Evolutionary conservation across 2,113 vertebrate species (phyloP).

Genomic region (Varanus salvator): DNA sequence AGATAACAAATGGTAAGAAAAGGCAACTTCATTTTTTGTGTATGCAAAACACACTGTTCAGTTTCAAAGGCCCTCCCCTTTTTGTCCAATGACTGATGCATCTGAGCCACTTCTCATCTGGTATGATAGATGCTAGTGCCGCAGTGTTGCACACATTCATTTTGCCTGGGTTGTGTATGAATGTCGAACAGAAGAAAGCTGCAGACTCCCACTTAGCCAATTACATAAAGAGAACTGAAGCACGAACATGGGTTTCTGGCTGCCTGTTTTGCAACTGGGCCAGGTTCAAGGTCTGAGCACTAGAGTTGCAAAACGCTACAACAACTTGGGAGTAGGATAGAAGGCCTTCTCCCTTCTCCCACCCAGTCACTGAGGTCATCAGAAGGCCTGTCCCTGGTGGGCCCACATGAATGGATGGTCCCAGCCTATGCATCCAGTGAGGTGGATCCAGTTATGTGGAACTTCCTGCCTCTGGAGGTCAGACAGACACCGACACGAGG

Average conservation of each 20-base stretch:
- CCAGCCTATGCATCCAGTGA: too few relatives aligned
- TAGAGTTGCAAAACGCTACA: too few relatives aligned
- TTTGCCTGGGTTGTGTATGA: conserved; percentile 36
- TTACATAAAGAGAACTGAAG: conserved; percentile 31
- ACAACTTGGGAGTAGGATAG: too few relatives aligned
- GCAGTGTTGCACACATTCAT: conserved; percentile 23
- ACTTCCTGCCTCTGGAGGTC: too few relatives aligned
- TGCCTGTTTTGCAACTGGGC: not conserved
- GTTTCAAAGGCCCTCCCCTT: conserved; percentile 38
- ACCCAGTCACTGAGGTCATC: too few relatives aligned
- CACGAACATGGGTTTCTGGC: not conserved
- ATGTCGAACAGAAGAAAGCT: conserved; percentile 49
- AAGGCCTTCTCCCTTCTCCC: too few relatives aligned
- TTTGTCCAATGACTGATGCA: conserved; percentile 42
- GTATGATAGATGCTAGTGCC: not conserved
- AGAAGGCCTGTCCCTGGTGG: too few relatives aligned
- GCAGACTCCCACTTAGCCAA: not conserved
- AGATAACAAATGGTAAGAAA: conserved; percentile 45
- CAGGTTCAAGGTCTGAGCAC: too few relatives aligned
- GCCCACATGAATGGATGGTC: too few relatives aligned
- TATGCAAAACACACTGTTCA: conserved; percentile 1
- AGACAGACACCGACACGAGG: too few relatives aligned
- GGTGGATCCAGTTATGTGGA: too few relatives aligned
- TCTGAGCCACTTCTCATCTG: conserved; percentile 16
- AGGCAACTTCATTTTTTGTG: conserved; percentile 38